These are phyloP conservation scores for Malurus elegans DNA, from an alignment of 2,113 vertebrate genomes.

Conservation along the genomic window DNA sequence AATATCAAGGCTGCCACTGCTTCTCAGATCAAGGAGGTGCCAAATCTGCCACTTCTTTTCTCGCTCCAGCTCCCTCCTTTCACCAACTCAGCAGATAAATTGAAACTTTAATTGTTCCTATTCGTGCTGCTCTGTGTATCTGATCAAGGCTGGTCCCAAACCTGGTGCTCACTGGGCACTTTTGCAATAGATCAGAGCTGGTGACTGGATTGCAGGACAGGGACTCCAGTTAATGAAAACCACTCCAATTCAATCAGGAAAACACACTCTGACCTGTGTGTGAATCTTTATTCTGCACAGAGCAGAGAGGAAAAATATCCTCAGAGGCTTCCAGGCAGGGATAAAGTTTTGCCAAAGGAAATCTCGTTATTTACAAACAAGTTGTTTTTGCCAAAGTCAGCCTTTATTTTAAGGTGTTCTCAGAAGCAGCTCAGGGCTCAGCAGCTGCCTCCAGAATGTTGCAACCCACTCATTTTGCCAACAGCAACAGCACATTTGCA, in stretches of 20 bases:
- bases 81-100: not conserved
- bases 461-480: constrained; percentile 58
- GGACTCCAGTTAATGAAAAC: constrained; percentile 50
- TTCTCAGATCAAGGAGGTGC: not conserved
- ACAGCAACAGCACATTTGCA: constrained; percentile 38
- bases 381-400: constrained; percentile 67
- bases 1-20: not conserved
- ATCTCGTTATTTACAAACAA: constrained; percentile 63
- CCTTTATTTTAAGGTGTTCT: constrained; percentile 69
- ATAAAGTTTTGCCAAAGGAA: constrained; percentile 55
- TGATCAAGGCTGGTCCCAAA: not conserved
- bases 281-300: not conserved
- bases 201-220: not conserved
- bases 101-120: not conserved
- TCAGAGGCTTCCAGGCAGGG: not conserved
- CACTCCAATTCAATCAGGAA: not conserved
- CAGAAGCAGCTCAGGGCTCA: constrained; percentile 46
- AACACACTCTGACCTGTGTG: constrained; percentile 15
- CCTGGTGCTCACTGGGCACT: not conserved
- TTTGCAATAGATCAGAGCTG: not conserved
- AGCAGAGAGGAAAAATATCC: constrained; percentile 50
- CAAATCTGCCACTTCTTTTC: not conserved
- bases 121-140: not conserved
- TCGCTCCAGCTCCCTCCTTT: not conserved
- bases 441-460: constrained; percentile 58